Conservation (phyloP, 2,888 invertebrate species). For the Cyrtodaria siliqua region DNA sequence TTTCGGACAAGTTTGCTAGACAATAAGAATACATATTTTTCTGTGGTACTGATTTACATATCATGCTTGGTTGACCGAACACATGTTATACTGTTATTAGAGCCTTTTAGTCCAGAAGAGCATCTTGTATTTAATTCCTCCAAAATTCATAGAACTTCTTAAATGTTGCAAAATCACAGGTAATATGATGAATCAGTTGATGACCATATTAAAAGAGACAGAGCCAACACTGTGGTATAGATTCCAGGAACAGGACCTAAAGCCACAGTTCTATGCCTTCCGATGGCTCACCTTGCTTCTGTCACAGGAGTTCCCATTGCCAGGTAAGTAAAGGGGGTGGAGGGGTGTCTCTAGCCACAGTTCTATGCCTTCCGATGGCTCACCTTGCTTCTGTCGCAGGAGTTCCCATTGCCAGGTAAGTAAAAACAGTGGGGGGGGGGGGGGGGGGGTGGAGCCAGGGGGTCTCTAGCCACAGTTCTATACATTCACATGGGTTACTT, state of each 20-base stretch:
- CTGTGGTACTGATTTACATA: too few relatives aligned
- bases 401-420: not conserved
- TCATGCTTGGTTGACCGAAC: too few relatives aligned
- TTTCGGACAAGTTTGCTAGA: too few relatives aligned
- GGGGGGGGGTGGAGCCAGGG: too few relatives aligned
- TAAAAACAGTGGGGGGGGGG: too few relatives aligned
- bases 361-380: not conserved
- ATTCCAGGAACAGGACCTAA: slow-evolving; percentile 93
- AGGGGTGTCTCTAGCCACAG: not conserved
- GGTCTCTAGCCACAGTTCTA: not conserved
- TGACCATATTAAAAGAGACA: slow-evolving; percentile 91
- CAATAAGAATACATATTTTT: too few relatives aligned
- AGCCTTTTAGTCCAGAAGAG: too few relatives aligned
- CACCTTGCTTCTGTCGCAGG: not conserved
- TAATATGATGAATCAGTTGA: slow-evolving; percentile 92
- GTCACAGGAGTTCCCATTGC: slow-evolving; percentile 98
- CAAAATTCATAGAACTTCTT: too few relatives aligned
- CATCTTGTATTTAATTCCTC: too few relatives aligned
- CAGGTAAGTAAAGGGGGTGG: slow-evolving; percentile 88
- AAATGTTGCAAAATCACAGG: too few relatives aligned
- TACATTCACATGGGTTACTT: not conserved
- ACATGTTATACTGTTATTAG: too few relatives aligned
- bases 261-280: slow-evolving; percentile 98
- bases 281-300: slow-evolving; percentile 98
- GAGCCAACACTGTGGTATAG: slow-evolving; percentile 93